Conservation (phyloP, 2,888 invertebrate genomes). For the Cheilosia pagana region DNA sequence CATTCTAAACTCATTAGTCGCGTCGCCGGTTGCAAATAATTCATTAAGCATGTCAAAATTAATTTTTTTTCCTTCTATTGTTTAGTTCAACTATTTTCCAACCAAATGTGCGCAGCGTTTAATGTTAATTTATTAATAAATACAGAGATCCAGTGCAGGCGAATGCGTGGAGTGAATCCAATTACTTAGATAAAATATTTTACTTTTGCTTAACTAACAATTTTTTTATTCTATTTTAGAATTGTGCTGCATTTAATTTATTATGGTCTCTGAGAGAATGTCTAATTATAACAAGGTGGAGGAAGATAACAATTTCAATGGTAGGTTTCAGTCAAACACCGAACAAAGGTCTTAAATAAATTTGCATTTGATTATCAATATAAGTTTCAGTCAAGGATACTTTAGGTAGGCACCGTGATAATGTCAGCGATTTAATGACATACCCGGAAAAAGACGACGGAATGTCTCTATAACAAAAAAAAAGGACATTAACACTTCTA, state of each 20-base stretch:
- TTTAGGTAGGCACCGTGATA: not conserved
- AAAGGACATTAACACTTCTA: constrained; percentile 38
- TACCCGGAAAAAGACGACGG: not conserved
- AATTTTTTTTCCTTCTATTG: not conserved
- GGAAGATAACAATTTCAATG: not conserved
- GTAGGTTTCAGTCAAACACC: not conserved
- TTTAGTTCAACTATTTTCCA: constrained; percentile 1
- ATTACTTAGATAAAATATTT: constrained; percentile 15
- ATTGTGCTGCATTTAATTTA: constrained; percentile 10
- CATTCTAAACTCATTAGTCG: constrained; percentile 52
- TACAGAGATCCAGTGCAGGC: constrained; percentile 18
- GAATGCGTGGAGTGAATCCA: constrained; percentile 38
- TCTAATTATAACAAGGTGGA: not conserved
- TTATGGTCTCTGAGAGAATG: not conserved
- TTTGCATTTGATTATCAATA: too few relatives aligned
- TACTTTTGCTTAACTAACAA: not conserved
- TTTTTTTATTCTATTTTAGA: not conserved
- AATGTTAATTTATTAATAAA: constrained; percentile 24
- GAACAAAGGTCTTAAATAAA: not conserved
- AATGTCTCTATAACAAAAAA: constrained; percentile 4
- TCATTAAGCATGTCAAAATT: constrained; percentile 39
- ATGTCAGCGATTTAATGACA: constrained; percentile 1
- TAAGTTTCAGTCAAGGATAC: not conserved
- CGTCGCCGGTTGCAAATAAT: constrained; percentile 48
- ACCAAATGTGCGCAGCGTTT: not conserved